Conservation (phyloP, 1,140 invertebrate species). For the Aphaenogaster floridana region DNA sequence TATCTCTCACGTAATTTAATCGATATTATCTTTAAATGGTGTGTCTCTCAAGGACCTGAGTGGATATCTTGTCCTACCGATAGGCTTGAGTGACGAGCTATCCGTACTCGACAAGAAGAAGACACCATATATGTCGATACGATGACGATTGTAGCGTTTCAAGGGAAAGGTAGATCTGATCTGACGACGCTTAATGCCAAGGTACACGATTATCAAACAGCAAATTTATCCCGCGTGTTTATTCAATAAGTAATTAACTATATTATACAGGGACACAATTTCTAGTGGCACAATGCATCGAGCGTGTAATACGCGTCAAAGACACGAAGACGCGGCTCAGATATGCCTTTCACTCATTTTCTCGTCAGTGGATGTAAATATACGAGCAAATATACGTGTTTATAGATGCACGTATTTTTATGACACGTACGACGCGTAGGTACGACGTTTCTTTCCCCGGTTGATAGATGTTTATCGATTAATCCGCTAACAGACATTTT, state of each 20-base stretch:
- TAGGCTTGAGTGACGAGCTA: neutral
- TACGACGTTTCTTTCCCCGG: neutral
- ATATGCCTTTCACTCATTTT: conserved; percentile 46
- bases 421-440: neutral
- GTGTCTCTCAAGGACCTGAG: neutral
- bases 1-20: neutral
- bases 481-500: neutral
- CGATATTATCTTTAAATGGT: conserved; percentile 12
- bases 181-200: conserved; percentile 69
- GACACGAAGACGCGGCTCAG: neutral
- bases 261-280: conserved; percentile 19
- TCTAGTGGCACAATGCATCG: neutral
- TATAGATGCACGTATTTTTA: neutral
- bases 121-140: conserved; percentile 32
- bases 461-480: neutral
- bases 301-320: neutral
- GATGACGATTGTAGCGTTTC: conserved; percentile 61
- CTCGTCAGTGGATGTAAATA: neutral
- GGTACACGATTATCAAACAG: conserved; percentile 33
- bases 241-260: conserved; percentile 17
- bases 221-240: conserved; percentile 15
- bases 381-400: neutral
- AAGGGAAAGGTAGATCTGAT: conserved; percentile 75
- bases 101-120: conserved; percentile 3
- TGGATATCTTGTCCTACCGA: neutral